Conservation (phyloP, 2,888 invertebrate species). For the Drosophila nigricruria region DNA sequence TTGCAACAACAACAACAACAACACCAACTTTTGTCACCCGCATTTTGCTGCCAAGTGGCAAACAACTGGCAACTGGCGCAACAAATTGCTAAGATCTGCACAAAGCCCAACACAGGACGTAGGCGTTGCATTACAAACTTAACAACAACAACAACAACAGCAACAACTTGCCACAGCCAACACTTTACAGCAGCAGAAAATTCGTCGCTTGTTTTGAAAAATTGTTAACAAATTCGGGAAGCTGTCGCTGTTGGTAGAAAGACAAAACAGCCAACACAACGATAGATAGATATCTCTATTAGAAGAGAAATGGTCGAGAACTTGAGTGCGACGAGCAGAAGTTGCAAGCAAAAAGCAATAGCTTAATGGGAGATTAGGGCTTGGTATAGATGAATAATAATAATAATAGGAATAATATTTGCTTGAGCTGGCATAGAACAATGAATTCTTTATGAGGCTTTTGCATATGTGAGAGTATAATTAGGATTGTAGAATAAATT, state of each 20-base stretch:
- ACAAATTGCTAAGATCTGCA: constrained; percentile 50
- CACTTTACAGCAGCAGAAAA: constrained; percentile 25
- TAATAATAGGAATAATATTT: not conserved
- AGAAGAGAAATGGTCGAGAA: not conserved
- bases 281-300: constrained; percentile 40
- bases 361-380: not conserved
- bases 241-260: constrained; percentile 24
- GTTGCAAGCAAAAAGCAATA: not conserved
- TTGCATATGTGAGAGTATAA: not conserved
- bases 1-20: constrained; percentile 16
- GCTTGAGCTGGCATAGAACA: not conserved
- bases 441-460: not conserved
- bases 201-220: constrained; percentile 42
- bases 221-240: constrained; percentile 45
- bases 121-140: constrained; percentile 37
- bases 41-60: constrained; percentile 40
- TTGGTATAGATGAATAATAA: not conserved
- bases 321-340: not conserved
- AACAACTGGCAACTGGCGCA: constrained; percentile 32
- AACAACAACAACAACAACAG: constrained; percentile 14
- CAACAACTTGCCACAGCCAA: constrained; percentile 3
- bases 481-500: no score
- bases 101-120: constrained; percentile 21
- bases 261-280: constrained; percentile 15
- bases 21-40: constrained; percentile 55